A percentile compares a stretch with the other conserved stretches of the same genome.
These are phyloP conservation scores for Desoria tigrina DNA, from an alignment of 2,888 invertebrate genomes.

Conservation along the genomic window DNA sequence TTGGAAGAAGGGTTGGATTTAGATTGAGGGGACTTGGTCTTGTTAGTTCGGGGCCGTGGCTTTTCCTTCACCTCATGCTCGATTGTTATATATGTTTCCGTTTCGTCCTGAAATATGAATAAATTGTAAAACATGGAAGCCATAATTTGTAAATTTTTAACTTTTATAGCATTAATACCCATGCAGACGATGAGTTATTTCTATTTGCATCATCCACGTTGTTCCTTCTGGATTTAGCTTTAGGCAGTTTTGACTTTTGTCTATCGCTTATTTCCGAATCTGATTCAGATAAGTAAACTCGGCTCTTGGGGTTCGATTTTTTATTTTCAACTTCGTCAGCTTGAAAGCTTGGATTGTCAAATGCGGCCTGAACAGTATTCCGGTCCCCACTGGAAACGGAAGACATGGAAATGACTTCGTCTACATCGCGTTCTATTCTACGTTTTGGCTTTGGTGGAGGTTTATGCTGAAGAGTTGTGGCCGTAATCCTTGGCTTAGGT, in stretches of 20 bases:
- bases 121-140: too few relatives aligned
- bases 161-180: too few relatives aligned
- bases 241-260: not conserved
- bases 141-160: too few relatives aligned
- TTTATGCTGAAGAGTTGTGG: not conserved
- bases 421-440: constrained; percentile 22
- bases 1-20: constrained; percentile 3
- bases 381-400: constrained; percentile 2
- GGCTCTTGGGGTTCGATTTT: not conserved
- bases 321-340: not conserved
- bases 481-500: not conserved
- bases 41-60: too few relatives aligned
- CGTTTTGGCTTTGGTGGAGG: constrained; percentile 23
- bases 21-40: constrained; percentile 17
- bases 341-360: constrained; percentile 21
- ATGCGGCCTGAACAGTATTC: not conserved
- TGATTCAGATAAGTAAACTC: too few relatives aligned
- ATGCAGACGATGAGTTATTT: too few relatives aligned
- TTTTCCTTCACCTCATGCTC: too few relatives aligned
- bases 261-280: not conserved
- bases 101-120: too few relatives aligned
- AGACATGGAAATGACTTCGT: constrained; percentile 29
- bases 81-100: too few relatives aligned
- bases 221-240: not conserved
- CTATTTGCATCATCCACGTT: too few relatives aligned